Evolutionary conservation across 1,140 invertebrate genomes (phyloP).

Genomic region (Drosophila truncata): DNA sequence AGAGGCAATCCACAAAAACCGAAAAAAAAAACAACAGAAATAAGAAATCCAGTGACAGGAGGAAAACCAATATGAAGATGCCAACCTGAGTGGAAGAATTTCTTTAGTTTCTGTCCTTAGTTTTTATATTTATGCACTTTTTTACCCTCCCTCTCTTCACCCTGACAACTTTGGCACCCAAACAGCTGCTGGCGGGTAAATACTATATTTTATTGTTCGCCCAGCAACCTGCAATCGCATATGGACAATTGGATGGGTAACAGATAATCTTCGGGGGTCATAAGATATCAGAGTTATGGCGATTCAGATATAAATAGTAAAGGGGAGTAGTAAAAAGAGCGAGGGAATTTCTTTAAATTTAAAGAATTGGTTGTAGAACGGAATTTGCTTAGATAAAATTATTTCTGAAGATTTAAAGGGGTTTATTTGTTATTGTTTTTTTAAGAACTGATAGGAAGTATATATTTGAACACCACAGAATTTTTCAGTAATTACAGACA

Average conservation of each 20-base stretch:
- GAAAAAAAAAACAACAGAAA: no score
- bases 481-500: no score
- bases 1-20: neutral
- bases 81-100: conserved; percentile 45
- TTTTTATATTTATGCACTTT: conserved; percentile 57
- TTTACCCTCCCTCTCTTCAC: neutral
- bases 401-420: neutral
- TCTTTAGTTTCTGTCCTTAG: conserved; percentile 39
- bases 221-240: conserved; percentile 15
- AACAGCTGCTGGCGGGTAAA: conserved; percentile 46
- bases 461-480: no score
- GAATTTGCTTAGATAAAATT: neutral
- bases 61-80: conserved; percentile 54
- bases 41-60: conserved; percentile 27
- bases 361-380: no score
- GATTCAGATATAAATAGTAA: neutral
- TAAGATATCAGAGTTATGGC: conserved; percentile 44
- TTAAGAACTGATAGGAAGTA: no score
- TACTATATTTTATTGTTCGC: conserved; percentile 42
- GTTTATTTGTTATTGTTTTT: no score
- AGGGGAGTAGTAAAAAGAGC: neutral
- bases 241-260: conserved; percentile 37
- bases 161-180: conserved; percentile 44
- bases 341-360: neutral
- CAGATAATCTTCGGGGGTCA: conserved; percentile 34